These are phyloP conservation scores for Eustalomyia histrio DNA, from an alignment of 2,888 invertebrate species.

Conservation along the genomic window DNA sequence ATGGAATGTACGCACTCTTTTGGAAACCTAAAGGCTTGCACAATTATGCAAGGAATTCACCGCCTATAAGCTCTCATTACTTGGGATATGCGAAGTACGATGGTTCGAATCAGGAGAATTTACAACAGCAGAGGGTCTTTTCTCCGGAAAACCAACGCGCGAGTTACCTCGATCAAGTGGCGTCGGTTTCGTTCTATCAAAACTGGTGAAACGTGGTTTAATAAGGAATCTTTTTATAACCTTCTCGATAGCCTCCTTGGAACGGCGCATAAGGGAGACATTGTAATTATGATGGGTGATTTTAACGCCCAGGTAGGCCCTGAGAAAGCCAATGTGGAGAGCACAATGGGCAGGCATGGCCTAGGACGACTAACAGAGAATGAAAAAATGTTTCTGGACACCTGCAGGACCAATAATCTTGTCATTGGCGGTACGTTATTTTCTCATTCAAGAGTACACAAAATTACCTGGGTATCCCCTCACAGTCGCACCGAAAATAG, in stretches of 20 bases:
- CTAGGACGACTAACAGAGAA: slow-evolving; percentile 31
- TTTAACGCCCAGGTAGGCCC: too few relatives aligned
- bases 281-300: not conserved
- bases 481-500: slow-evolving; percentile 18
- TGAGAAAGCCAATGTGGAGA: slow-evolving; percentile 28
- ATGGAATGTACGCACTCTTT: slow-evolving; percentile 22
- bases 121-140: not conserved
- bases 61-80: slow-evolving; percentile 9
- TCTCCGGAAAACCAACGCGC: not conserved
- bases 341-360: slow-evolving; percentile 36
- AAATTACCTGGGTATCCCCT: not conserved
- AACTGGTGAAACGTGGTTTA: not conserved
- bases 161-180: slow-evolving; percentile 1
- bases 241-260: too few relatives aligned
- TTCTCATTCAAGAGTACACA: slow-evolving; percentile 13
- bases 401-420: slow-evolving; percentile 11
- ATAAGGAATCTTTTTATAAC: not conserved
- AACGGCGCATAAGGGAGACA: not conserved
- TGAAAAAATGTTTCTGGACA: slow-evolving; percentile 28
- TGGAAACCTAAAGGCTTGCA: too few relatives aligned
- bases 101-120: slow-evolving; percentile 23
- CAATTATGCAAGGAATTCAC: slow-evolving; percentile 12
- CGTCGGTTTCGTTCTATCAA: not conserved
- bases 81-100: not conserved
- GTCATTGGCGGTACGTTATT: slow-evolving; percentile 35